Evolutionary conservation across 2,888 invertebrate genomes (phyloP), one percentile per base, ranked within the genome.

Genomic region (Tenthredo distinguenda): DNA sequence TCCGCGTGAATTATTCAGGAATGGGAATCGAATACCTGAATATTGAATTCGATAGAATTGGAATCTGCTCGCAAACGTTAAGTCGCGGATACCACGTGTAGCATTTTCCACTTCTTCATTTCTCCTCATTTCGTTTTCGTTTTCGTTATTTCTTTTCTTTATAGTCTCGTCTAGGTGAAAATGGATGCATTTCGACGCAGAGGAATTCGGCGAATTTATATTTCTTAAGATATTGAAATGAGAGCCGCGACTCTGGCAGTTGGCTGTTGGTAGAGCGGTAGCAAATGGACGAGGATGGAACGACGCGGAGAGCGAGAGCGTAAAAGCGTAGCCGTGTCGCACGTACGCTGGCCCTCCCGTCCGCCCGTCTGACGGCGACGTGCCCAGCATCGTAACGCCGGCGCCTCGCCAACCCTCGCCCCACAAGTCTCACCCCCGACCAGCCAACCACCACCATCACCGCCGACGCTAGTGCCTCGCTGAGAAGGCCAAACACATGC

Each of bases 311-410:
- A 89, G 90, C 91, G 90, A 90, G 90, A 88, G 91, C 91, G 93
- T 93, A 93, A 93, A 93, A 93, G 93, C 93, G 93, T 93, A 93
- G 93, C 93, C 93, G 91, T 93, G 93, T 93, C 91, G 93, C 93
- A 93, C 93, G 93, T 93, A 93, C 93, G 93, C 92, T 92, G 83
- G 68, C 47, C 68, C 83, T 93, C 91, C 93, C 93, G 93, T 93
- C 93, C 93, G 93, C 92, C 93, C 93, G 93, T 93, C 93, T 93
- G 92, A 92, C 91, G 91, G 91, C 90, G 91, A 93, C 93, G 93
- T 93, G 93, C 92, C 88, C 87, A 87, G 93, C 90, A 92, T 93
- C 86, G 88, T 88, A 92, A 92, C 88, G 88, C 83, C 83, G 83
- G 83, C 88, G 76, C 88, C 86, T 88, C 86, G 85, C 86, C 87